phyloP scores from a whole-genome alignment of 2,888 invertebrate species.

The Helobdella robusta region DNA sequence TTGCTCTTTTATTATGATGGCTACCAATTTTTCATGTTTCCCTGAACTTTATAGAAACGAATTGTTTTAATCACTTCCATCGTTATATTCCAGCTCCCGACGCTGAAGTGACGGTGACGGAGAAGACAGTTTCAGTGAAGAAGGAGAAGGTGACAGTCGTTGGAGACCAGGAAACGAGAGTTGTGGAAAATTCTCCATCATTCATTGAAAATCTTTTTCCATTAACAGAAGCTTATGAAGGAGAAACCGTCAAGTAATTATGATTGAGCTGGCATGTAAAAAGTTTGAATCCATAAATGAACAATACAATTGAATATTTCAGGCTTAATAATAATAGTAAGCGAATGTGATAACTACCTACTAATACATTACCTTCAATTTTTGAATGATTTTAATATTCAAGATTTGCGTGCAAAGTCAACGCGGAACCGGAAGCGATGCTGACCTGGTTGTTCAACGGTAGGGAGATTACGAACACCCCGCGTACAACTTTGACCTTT shows the following conservation, averaged over 20 bases:
- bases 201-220: slow-evolving; percentile 58
- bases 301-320: background rate
- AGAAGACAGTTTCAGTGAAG: slow-evolving; percentile 38
- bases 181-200: slow-evolving; percentile 42
- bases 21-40: background rate
- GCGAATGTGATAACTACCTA: too few relatives aligned
- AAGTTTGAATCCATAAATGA: background rate
- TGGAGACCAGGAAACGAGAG: slow-evolving; percentile 36
- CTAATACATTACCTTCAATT: too few relatives aligned
- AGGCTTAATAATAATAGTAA: too few relatives aligned
- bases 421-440: slow-evolving; percentile 44
- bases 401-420: slow-evolving; percentile 42
- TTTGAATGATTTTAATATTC: too few relatives aligned
- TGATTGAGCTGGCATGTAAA: background rate
- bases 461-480: slow-evolving; percentile 56
- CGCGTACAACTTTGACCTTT: slow-evolving; percentile 38
- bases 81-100: slow-evolving; percentile 29
- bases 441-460: slow-evolving; percentile 55
- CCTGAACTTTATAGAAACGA: background rate
- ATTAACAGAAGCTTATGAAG: slow-evolving; percentile 40
- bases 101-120: slow-evolving; percentile 38
- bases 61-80: background rate
- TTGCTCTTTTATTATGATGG: background rate
- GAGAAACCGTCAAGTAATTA: slow-evolving; percentile 43
- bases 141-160: slow-evolving; percentile 38